Evolutionary conservation across 92 coral and sea anemone species (phyloP).

Genomic region (Umimayanthus chanpuru): DNA sequence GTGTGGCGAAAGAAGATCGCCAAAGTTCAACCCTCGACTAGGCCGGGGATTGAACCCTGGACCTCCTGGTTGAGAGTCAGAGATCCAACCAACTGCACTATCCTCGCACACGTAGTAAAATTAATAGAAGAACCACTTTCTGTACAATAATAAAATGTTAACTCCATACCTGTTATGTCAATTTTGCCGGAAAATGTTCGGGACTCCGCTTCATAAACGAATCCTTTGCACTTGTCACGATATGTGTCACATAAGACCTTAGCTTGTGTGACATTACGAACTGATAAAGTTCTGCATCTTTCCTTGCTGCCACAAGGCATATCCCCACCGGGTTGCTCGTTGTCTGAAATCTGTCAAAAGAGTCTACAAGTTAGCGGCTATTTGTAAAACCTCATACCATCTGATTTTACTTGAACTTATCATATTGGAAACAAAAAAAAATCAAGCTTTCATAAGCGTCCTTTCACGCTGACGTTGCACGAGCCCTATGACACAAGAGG

Average conservation of each 20-base stretch:
- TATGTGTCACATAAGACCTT: conserved; percentile 53
- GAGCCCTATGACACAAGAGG: too few relatives aligned
- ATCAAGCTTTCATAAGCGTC: too few relatives aligned
- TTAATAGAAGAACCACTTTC: too few relatives aligned
- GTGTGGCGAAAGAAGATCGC: too few relatives aligned
- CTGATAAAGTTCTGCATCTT: conserved; percentile 35
- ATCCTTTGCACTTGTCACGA: conserved; percentile 72
- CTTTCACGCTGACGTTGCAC: too few relatives aligned
- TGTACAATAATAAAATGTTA: neutral
- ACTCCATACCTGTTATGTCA: conserved; percentile 17
- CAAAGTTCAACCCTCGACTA: too few relatives aligned
- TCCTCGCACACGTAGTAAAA: too few relatives aligned
- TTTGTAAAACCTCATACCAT: neutral
- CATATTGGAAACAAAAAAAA: neutral
- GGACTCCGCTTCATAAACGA: conserved; percentile 53
- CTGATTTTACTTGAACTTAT: too few relatives aligned
- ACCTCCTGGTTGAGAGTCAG: too few relatives aligned
- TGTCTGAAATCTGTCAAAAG: conserved; percentile 40
- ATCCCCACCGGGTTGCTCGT: conserved; percentile 66
- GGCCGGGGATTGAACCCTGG: too few relatives aligned
- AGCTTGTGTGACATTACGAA: conserved; percentile 51
- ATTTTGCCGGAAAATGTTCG: conserved; percentile 53
- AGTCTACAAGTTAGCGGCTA: neutral
- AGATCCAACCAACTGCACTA: too few relatives aligned
- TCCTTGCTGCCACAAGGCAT: conserved; percentile 56